These are phyloP conservation scores for Chaetura pelagica DNA, from an alignment of 2,113 vertebrate species.

Conservation along the genomic window DNA sequence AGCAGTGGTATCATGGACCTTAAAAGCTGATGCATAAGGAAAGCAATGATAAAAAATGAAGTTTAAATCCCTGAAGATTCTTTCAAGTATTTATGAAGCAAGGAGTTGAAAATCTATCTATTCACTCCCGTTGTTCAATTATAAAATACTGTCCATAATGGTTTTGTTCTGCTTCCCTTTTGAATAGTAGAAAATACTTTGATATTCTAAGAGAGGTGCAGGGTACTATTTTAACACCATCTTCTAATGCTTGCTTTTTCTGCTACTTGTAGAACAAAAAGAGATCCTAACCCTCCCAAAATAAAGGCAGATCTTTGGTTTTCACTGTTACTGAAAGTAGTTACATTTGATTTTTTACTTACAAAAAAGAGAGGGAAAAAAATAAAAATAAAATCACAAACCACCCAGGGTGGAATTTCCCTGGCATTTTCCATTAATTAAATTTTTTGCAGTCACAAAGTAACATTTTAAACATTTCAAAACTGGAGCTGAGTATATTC, in stretches of 20 bases:
- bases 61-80: not conserved
- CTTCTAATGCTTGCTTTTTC: not conserved
- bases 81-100: conserved; percentile 25
- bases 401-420: not conserved
- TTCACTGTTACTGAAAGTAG: not conserved
- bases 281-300: not conserved
- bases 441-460: not conserved
- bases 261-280: not conserved
- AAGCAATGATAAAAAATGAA: not conserved
- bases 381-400: not conserved
- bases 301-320: not conserved
- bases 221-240: not conserved
- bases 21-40: not conserved
- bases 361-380: not conserved
- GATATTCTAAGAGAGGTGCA: not conserved
- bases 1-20: not conserved
- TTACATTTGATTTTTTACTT: not conserved
- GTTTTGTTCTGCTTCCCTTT: conserved; percentile 7
- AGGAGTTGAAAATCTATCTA: not conserved
- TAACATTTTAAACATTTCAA: not conserved
- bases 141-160: conserved; percentile 13
- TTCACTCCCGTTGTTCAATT: not conserved
- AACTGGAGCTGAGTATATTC: not conserved
- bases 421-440: not conserved
- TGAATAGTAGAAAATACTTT: conserved; percentile 1